These are phyloP conservation scores for Bovichtus diacanthus DNA, from an alignment of 2,797 vertebrate species.

Conservation along the genomic window DNA sequence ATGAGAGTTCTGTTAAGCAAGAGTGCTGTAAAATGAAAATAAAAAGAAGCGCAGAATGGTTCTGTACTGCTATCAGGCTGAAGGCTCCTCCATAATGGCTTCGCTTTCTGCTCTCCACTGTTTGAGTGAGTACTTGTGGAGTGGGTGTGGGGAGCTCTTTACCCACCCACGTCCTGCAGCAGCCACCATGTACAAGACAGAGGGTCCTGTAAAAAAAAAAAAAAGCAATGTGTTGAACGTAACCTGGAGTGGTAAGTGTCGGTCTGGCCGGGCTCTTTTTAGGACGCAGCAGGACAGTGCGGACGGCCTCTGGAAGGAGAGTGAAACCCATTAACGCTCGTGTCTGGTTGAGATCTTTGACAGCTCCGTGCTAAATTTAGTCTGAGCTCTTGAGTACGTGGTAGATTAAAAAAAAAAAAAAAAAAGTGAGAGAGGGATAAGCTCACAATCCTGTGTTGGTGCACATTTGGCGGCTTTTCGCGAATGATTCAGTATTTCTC, in stretches of 20 bases:
- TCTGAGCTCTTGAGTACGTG: constrained; percentile 72
- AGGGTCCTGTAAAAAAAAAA: constrained; percentile 10
- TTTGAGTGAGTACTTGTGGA: constrained; percentile 32
- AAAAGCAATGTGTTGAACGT: constrained; percentile 1
- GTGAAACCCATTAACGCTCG: constrained; percentile 27
- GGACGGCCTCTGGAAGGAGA: constrained; percentile 21
- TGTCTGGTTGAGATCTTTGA: constrained; percentile 62
- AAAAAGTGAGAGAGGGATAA: constrained; percentile 74
- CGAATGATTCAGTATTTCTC: constrained; percentile 31
- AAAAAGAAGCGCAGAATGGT: neutral
- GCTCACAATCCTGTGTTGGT: constrained; percentile 72
- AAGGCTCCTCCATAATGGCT: constrained; percentile 12
- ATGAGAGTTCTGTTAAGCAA: constrained; percentile 3
- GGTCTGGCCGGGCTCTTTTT: no score
- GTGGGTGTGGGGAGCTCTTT: constrained; percentile 24
- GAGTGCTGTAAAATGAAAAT: neutral
- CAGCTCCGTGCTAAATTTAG: constrained; percentile 77
- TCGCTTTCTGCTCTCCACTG: constrained; percentile 2
- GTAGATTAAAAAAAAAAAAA: no score
- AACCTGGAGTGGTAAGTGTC: constrained; percentile 2
- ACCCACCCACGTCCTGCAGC: neutral
- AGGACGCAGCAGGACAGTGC: neutral
- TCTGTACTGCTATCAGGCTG: neutral
- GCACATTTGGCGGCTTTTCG: constrained; percentile 31
- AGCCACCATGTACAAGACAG: neutral